phyloP scores from a whole-genome alignment of 2,113 vertebrate species.

The Oxygymnocypris stewartii region DNA sequence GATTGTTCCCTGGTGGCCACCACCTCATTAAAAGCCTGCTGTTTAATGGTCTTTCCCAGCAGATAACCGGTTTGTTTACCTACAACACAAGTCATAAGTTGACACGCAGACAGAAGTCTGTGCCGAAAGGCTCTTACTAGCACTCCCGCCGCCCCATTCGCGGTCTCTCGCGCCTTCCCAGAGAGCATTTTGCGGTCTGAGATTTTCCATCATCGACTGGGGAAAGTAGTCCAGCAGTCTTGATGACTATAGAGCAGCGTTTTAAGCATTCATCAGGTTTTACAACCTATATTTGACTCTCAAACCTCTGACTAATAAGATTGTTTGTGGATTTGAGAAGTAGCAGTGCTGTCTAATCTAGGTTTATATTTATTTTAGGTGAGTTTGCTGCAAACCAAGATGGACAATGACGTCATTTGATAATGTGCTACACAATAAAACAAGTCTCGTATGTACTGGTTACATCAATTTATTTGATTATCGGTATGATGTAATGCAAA shows the following conservation, averaged over 20 bases:
- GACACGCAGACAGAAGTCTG: conserved; percentile 47
- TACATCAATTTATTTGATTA: conserved; percentile 43
- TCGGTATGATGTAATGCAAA: conserved; percentile 36
- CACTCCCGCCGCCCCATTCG: background rate
- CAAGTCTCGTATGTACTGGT: background rate
- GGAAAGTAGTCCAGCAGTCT: conserved; percentile 29
- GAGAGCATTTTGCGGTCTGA: conserved; percentile 42
- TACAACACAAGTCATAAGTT: conserved; percentile 45
- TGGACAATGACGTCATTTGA: background rate
- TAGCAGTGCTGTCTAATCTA: conserved; percentile 17
- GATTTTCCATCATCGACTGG: conserved; percentile 42
- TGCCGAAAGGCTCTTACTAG: conserved; percentile 19
- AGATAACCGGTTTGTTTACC: conserved; percentile 47
- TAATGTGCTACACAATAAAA: background rate
- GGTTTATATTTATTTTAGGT: background rate
- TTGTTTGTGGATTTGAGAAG: conserved; percentile 5
- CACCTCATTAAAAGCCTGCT: conserved; percentile 57
- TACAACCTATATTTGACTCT: conserved; percentile 38
- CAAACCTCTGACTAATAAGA: conserved; percentile 46
- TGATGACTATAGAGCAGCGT: conserved; percentile 41
- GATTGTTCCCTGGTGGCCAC: conserved; percentile 33
- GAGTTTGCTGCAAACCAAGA: background rate
- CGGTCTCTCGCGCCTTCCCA: conserved; percentile 25
- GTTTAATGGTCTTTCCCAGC: conserved; percentile 51
- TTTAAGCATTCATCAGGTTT: conserved; percentile 39